Evolutionary conservation across 2,888 invertebrate species (phyloP).

Genomic region (Holacanthella duospinosa): DNA sequence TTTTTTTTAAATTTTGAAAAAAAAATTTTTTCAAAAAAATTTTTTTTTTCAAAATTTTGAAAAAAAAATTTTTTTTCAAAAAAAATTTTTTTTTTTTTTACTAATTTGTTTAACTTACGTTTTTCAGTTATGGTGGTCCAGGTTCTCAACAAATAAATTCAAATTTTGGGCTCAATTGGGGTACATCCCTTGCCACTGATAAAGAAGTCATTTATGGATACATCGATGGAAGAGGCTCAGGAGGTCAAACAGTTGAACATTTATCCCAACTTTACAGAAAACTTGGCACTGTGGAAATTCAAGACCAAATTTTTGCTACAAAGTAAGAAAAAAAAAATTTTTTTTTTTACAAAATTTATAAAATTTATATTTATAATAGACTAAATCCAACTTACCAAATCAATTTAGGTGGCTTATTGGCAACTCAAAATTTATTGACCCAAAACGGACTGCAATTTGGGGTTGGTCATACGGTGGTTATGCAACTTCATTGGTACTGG

Average conservation of each 20-base stretch:
- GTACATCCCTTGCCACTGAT: conserved; percentile 70
- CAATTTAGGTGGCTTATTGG: not conserved
- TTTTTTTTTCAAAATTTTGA: too few species aligned
- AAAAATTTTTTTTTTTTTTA: too few species aligned
- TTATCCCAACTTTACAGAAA: conserved; percentile 70
- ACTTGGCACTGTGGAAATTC: conserved; percentile 79
- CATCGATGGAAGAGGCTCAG: conserved; percentile 85
- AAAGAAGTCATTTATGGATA: conserved; percentile 75
- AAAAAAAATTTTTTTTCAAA: too few species aligned
- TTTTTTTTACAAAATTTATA: not conserved
- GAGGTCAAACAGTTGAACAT: conserved; percentile 68
- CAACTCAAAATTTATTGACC: conserved; percentile 50
- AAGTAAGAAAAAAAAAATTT: conserved; percentile 46
- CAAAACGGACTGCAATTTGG: conserved; percentile 78
- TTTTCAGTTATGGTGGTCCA: conserved; percentile 76
- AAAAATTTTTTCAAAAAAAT: too few species aligned
- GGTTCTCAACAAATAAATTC: conserved; percentile 74
- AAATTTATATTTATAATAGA: not conserved
- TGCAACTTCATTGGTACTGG: conserved; percentile 75
- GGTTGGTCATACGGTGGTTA: conserved; percentile 99
- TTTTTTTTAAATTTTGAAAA: too few species aligned
- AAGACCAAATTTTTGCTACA: conserved; percentile 79
- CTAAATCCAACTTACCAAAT: not conserved
- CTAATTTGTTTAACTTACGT: too few species aligned
- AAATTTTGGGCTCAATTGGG: conserved; percentile 74